Evolutionary conservation across 2,113 vertebrate species (phyloP).

Genomic region (Ranitomeya variabilis): DNA sequence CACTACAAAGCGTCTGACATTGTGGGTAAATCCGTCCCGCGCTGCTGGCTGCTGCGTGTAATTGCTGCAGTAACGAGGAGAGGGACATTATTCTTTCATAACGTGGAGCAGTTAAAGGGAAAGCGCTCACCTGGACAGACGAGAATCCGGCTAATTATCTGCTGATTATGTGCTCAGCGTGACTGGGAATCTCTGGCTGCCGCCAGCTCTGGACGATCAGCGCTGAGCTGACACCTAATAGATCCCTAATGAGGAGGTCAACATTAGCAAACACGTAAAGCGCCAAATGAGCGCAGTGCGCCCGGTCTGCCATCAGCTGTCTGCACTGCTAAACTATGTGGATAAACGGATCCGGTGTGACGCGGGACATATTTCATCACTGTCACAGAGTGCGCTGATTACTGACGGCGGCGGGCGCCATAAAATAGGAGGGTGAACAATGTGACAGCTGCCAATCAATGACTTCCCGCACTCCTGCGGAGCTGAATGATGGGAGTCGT

Average conservation of each 20-base stretch:
- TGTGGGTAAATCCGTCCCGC: background rate
- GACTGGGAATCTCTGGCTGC: conserved; percentile 2
- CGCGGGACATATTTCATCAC: conserved; percentile 1
- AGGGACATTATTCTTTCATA: background rate
- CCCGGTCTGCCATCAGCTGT: background rate
- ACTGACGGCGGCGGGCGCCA: background rate
- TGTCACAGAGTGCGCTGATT: conserved; percentile 8
- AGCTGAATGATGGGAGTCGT: background rate
- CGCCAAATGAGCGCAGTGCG: background rate
- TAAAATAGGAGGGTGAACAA: background rate
- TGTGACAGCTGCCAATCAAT: background rate
- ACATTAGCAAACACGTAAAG: conserved; percentile 7
- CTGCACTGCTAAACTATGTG: background rate
- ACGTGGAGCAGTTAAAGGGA: background rate
- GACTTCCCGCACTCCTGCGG: background rate
- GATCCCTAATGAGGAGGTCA: conserved; percentile 35
- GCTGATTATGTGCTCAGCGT: conserved; percentile 20
- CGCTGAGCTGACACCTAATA: conserved; percentile 27
- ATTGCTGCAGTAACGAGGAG: conserved; percentile 2
- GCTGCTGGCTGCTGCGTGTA: background rate
- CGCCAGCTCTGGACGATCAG: background rate
- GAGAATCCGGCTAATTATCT: conserved; percentile 22
- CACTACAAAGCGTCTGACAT: background rate
- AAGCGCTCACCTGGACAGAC: background rate
- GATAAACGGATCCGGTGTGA: background rate